These are phyloP conservation scores for Catostomus latipinnis DNA, from an alignment of 2,797 vertebrate species.

Conservation along the genomic window DNA sequence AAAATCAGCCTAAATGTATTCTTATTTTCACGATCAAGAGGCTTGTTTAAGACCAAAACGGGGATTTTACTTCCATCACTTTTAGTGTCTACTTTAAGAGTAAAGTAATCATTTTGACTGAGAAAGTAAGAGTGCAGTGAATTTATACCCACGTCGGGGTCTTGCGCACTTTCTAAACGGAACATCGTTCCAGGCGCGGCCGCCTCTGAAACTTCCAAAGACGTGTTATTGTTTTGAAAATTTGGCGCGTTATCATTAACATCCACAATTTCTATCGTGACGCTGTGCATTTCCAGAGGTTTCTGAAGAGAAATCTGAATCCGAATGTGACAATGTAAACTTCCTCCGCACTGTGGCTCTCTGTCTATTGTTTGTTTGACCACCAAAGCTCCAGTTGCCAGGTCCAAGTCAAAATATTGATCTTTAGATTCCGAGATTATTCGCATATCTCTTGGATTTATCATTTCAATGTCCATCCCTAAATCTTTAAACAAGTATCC, in stretches of 20 bases:
- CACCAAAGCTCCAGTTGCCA: conserved; percentile 76
- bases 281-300: conserved; percentile 79
- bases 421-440: conserved; percentile 77
- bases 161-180: conserved; percentile 80
- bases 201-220: conserved; percentile 79
- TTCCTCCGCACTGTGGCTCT: conserved; percentile 78
- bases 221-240: conserved; percentile 72
- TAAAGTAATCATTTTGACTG: conserved; percentile 76
- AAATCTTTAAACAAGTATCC: conserved; percentile 82
- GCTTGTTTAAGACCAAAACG: conserved; percentile 79
- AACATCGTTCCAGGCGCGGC: conserved; percentile 75
- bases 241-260: conserved; percentile 83
- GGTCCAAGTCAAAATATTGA: conserved; percentile 79
- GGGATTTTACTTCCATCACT: conserved; percentile 81
- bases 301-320: conserved; percentile 81
- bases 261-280: conserved; percentile 83
- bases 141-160: conserved; percentile 81
- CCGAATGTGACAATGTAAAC: conserved; percentile 75
- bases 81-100: conserved; percentile 79
- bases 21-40: conserved; percentile 81
- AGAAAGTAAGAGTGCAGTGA: conserved; percentile 77
- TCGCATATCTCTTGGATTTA: conserved; percentile 74
- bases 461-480: conserved; percentile 76
- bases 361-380: conserved; percentile 82
- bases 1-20: conserved; percentile 74